Base-by-base conservation (phyloP, 2,797 vertebrate species). In the Helicolenus hilgendorfi region DNA sequence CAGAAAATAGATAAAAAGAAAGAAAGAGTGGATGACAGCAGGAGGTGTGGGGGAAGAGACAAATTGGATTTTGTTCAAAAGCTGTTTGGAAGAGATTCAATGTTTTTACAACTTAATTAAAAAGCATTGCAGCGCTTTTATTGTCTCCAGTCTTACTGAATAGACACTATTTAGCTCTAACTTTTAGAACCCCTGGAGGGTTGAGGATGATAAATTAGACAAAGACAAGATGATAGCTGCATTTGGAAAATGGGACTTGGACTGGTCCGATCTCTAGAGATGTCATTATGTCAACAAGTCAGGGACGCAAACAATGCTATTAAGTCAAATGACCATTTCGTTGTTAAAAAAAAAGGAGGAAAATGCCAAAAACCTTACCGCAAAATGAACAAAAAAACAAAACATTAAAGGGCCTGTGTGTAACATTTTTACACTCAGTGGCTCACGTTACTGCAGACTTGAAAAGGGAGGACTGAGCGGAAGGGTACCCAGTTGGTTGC, bases 11-110 rank as follows among this genome's bases (percentile, higher is more conserved):
- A 69, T 7, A 26, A 26, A 33, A 45, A 60, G 38, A 49, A 58
- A 79, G 38, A 49, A 58, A 78, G 38, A 78, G 56, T 63, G 31
- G 18, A 53, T 41, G 53, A 77, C 8, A 69, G 60, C 10, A 82
- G 35, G 67, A 73, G 41, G 36, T 53, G 53, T 67, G 36, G 38
- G 62, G 56, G 83, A 38, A 35, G 55, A 86, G 64, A 91, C 67
- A 74, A 76, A 80, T 78, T 92, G 89, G 91, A 96, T 85, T 49
- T 80, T 77, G 84, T 87, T 96, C 91, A 95, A 55, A 91, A 92
- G 83, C 72, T 81, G 69, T 89, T 93, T 93, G 88, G 90, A 96
- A 72, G 86, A 74, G 64, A 79, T 92, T 96, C 83, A 87, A 92
- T 73, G 86, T 89, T 93, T 93, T 76, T 92, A 93, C 84, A 91